Evolutionary conservation across 2,113 vertebrate genomes (phyloP).

Genomic region (Hoplias malabaricus): DNA sequence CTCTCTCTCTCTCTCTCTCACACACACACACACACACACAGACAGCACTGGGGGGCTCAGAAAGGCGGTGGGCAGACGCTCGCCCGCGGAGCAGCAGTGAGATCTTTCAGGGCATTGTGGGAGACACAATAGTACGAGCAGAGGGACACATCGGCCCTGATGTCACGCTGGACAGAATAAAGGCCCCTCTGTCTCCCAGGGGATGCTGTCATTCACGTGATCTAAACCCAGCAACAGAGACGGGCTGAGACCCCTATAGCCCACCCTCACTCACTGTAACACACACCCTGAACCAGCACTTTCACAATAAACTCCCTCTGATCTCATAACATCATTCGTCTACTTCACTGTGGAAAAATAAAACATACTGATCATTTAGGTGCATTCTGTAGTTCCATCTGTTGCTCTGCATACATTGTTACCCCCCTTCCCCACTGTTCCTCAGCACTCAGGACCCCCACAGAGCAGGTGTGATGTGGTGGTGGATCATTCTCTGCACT

Average conservation of each 20-base stretch:
- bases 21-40: background rate
- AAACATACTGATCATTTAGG: no score
- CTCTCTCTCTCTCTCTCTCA: no score
- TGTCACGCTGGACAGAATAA: slow-evolving; percentile 47
- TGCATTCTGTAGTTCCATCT: no score
- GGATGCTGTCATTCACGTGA: slow-evolving; percentile 51
- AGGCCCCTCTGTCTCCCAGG: slow-evolving; percentile 38
- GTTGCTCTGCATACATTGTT: no score
- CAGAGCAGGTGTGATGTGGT: no score
- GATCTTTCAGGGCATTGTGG: slow-evolving; percentile 57
- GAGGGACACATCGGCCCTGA: slow-evolving; percentile 42
- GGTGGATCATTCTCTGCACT: no score
- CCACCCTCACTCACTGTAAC: slow-evolving; percentile 9
- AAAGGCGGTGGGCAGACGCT: slow-evolving; percentile 13
- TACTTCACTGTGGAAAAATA: background rate
- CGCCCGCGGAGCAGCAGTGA: slow-evolving; percentile 31
- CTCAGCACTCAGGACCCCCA: no score
- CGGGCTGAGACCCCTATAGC: background rate
- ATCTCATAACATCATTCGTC: background rate
- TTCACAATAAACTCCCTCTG: background rate
- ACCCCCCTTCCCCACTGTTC: no score
- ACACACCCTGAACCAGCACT: background rate
- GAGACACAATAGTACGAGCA: slow-evolving; percentile 61
- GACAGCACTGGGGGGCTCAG: background rate
- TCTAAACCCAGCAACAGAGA: slow-evolving; percentile 37